Base-by-base conservation (phyloP, 2,113 vertebrate genomes). In the Phyllostomus hastatus region DNA sequence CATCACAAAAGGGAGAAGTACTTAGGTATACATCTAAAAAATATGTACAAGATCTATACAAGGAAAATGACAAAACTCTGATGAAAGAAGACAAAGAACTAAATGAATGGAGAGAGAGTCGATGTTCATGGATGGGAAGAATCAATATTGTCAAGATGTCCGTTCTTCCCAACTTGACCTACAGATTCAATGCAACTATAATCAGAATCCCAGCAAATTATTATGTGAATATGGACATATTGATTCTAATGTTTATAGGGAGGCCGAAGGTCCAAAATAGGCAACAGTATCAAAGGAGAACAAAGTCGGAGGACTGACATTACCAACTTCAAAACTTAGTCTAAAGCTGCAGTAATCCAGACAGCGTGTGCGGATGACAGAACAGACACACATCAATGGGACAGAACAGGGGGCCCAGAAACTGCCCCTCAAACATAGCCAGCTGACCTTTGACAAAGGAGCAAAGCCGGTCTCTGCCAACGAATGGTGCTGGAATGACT, bases 341-440 rank as follows among this genome's bases (percentile, higher is more conserved):
- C 1, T 22, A 6, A 24, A 73, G 79, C 57, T 20, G 1, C 2
- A 4, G 89, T 2, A 16, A 24, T 12, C 10, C 2, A 11, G 35
- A 14, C 7, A 4, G 66, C 2, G 1, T 2, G n/a, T 9, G 12
- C 8, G 4, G 33, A 22, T 6, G 19, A 64, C 4, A n/a, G 7
- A 12, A 80, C 9, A 57, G n/a, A 50, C 8, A 8, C 4, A 31
- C 2, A 38, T 8, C 10, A 64, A 11, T 2, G 20, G 10, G 26
- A n/a, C 1, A 1, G 28, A 52, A 35, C 41, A 57, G 17, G 50
- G 50, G 20, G 46, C 48, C 50, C 54, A 28, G 31, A n/a, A 61
- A 73, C 26, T 61, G 33, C 33, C 61, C 22, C 38, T 46, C 9
- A 64, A 1, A 72, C 1, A 17, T 7, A 50, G 41, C 22, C 22